Evolutionary conservation across 2,797 vertebrate species (phyloP), one percentile per base, ranked within the genome.

Genomic region (Melanogrammus aeglefinus): DNA sequence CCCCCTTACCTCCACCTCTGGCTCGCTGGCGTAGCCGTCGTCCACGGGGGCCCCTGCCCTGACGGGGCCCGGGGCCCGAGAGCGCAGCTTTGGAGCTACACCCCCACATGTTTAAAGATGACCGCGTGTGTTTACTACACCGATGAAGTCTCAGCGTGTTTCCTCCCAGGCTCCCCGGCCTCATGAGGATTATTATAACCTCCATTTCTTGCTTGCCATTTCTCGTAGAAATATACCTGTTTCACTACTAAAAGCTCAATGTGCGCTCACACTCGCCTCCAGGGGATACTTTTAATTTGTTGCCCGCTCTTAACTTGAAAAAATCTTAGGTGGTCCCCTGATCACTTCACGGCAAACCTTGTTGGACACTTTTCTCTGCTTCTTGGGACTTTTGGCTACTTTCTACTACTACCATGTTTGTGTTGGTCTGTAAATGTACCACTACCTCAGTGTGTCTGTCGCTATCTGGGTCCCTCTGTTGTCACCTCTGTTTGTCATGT

Each of bases 361-460:
- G 74, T 75, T 21, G 87, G 90, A 90, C 88, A 69, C 21, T 75
- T 78, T 39, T 63, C 7, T 3, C 27, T 76, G 82, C 80, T 88
- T 89, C 83, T 84, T 90, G 92, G 92, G 89, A 92, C 89, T 90
- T 76, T 82, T 79, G 79, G 63, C 81, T 83, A 44, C 33, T 51
- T 81, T 63, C 57, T 36, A 8, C 3, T 75, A 16, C 9, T 39
- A 39, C 44, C 39, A 76, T 82, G 69, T 41, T 79, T 63, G 24
- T 70, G 75, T 83, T 81, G 10, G 51, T 78, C 78, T 44, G n/a
- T 80, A 76, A 76, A 75, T 80, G 77, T 74, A n/a, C 77, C 86
- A 78, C 83, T 85, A 36, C 79, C 78, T 85, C 80, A 76, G 80
- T 4, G 79, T 80, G 82, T 78, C 71, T 38, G 47, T 78, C 83